Evolutionary conservation across 1,140 invertebrate species (phyloP).

Genomic region (Arion vulgaris): DNA sequence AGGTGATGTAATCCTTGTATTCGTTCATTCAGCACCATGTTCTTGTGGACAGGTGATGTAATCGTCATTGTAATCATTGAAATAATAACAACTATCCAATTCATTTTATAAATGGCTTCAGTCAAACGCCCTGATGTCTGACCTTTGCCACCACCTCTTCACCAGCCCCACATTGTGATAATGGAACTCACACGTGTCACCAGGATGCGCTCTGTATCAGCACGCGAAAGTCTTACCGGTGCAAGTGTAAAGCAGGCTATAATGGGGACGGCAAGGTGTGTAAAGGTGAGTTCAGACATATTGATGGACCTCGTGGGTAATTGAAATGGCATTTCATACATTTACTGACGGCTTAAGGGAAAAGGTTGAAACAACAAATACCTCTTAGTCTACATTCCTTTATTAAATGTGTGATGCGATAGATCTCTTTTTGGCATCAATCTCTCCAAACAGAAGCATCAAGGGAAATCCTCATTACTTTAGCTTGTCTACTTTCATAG

Average conservation of each 20-base stretch:
- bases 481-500: too few relatives aligned
- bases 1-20: too few relatives aligned
- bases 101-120: background rate
- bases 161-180: slow-evolving; percentile 59
- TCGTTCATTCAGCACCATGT: too few relatives aligned
- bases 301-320: slow-evolving; percentile 4
- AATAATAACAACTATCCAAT: background rate
- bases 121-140: background rate
- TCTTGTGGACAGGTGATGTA: background rate
- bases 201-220: slow-evolving; percentile 63
- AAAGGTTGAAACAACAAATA: background rate
- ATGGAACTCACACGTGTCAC: slow-evolving; percentile 61
- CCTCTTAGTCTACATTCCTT: background rate
- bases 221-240: slow-evolving; percentile 57
- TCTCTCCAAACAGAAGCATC: background rate
- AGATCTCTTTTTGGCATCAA: background rate
- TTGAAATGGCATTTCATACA: background rate
- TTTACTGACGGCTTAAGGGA: background rate
- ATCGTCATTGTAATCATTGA: background rate
- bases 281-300: slow-evolving; percentile 73
- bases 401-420: background rate
- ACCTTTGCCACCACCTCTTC: slow-evolving; percentile 5
- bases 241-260: slow-evolving; percentile 74
- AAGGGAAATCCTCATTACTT: too few relatives aligned
- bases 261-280: slow-evolving; percentile 79